Conservation (phyloP, 2,797 vertebrate genomes). For the Lepidocolaptes lacrymiger region DNA sequence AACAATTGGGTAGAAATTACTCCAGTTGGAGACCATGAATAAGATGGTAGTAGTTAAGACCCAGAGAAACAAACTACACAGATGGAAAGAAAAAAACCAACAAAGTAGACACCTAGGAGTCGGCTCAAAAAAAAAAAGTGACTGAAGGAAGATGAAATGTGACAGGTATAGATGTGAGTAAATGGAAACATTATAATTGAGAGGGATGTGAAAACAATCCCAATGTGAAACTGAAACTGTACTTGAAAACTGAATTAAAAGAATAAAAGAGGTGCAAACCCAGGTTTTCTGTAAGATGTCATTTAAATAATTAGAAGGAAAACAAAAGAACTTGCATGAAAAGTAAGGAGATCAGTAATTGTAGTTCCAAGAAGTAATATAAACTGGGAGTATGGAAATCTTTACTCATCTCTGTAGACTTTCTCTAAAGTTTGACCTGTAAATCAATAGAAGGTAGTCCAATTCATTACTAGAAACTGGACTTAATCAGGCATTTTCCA, state of each 20-base stretch:
- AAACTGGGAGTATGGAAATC: not conserved
- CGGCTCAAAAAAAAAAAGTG: not conserved
- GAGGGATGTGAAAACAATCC: not conserved
- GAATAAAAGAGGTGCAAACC: not conserved
- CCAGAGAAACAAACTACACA: not conserved
- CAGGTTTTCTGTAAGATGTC: not conserved
- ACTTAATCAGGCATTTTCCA: not conserved
- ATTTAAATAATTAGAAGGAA: not conserved
- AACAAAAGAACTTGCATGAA: not conserved
- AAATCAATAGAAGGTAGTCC: not conserved
- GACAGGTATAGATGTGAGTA: not conserved
- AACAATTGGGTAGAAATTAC: not conserved
- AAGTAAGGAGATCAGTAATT: not conserved
- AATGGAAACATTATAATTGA: not conserved
- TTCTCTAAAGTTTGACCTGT: not conserved
- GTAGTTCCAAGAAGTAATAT: not conserved
- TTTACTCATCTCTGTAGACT: not conserved
- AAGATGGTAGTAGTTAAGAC: not conserved
- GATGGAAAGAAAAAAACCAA: not conserved
- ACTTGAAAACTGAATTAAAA: not conserved
- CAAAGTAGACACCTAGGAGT: not conserved
- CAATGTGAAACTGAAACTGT: not conserved
- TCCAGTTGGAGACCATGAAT: not conserved
- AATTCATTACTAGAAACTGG: not conserved
- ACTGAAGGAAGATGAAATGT: not conserved